A percentile compares a stretch with the other conserved stretches of the same genome.
These are phyloP conservation scores for Labia minor DNA, from an alignment of 2,888 invertebrate genomes.

Conservation along the genomic window DNA sequence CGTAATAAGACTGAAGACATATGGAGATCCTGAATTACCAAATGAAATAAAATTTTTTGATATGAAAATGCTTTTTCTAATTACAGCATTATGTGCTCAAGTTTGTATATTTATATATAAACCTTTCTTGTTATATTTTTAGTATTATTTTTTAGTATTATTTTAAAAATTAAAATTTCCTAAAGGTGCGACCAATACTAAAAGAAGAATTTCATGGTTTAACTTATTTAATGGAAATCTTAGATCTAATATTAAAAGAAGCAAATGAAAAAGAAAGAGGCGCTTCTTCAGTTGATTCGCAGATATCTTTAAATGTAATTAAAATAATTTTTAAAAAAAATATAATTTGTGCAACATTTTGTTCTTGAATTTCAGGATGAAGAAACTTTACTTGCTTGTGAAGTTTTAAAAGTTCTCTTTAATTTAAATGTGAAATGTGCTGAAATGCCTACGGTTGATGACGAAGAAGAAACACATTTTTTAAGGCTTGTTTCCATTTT, in stretches of 20 bases:
- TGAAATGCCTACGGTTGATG: conserved; percentile 34
- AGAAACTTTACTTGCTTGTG: conserved; percentile 54
- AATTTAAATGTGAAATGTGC: conserved; percentile 52
- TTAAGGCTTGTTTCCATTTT: conserved; percentile 60
- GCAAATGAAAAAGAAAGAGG: conserved; percentile 27
- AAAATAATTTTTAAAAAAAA: no score
- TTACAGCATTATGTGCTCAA: conserved; percentile 70
- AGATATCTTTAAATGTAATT: conserved; percentile 21
- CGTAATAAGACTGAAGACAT: conserved; percentile 56
- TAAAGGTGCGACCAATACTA: conserved; percentile 43
- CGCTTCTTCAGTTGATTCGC: conserved; percentile 21
- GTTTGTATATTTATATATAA: conserved; percentile 32
- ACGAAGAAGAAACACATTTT: conserved; percentile 60
- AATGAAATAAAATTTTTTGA: conserved; percentile 73
- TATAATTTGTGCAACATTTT: not conserved
- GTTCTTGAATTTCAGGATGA: conserved; percentile 46
- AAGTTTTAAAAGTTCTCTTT: conserved; percentile 67
- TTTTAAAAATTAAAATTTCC: no score
- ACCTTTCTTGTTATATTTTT: conserved; percentile 16
- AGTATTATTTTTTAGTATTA: conserved; percentile 16
- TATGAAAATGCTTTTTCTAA: conserved; percentile 75
- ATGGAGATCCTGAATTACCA: conserved; percentile 51
- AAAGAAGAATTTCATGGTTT: conserved; percentile 59
- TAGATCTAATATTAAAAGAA: conserved; percentile 51
- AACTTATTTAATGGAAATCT: conserved; percentile 52